These are phyloP conservation scores for Drosophila tripunctata DNA, from an alignment of 2,888 invertebrate genomes.

Conservation along the genomic window DNA sequence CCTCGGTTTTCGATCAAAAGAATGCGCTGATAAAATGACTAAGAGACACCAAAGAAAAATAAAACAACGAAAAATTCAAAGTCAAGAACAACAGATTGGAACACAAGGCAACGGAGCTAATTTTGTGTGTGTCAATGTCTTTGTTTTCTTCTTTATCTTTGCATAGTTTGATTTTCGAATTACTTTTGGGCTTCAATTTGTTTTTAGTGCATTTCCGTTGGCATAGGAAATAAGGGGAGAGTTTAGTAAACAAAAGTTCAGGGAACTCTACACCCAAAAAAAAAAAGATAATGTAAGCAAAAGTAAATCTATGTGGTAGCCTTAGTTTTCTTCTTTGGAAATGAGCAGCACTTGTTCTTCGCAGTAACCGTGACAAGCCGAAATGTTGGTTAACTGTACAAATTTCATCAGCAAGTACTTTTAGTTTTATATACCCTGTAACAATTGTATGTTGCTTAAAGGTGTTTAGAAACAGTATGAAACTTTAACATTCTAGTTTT, in stretches of 20 bases:
- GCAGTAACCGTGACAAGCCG: constrained; percentile 9
- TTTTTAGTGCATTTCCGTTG: constrained; percentile 58
- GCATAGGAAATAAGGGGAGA: constrained; percentile 6
- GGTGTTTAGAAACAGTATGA: too few relatives aligned
- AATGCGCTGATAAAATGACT: constrained; percentile 64
- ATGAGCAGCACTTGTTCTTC: not conserved
- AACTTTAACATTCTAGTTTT: too few relatives aligned
- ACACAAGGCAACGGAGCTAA: constrained; percentile 50
- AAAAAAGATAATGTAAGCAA: not conserved
- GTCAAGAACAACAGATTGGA: constrained; percentile 62
- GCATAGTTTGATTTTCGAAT: constrained; percentile 24
- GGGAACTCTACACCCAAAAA: not conserved
- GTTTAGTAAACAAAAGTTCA: constrained; percentile 7
- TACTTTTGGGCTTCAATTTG: constrained; percentile 24
- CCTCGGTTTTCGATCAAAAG: too few relatives aligned
- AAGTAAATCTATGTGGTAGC: not conserved
- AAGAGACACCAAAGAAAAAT: constrained; percentile 17
- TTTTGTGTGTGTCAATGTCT: constrained; percentile 40
- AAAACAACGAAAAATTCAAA: constrained; percentile 55
- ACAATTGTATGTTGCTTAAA: too few relatives aligned
- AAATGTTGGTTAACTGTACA: constrained; percentile 8
- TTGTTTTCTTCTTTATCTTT: constrained; percentile 18
- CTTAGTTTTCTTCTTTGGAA: not conserved
- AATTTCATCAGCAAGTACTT: constrained; percentile 22
- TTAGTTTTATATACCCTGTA: constrained; percentile 2